Evolutionary conservation across 2,888 invertebrate genomes (phyloP), one percentile per base, ranked within the genome.

Genomic region (Teleiodes luculella): DNA sequence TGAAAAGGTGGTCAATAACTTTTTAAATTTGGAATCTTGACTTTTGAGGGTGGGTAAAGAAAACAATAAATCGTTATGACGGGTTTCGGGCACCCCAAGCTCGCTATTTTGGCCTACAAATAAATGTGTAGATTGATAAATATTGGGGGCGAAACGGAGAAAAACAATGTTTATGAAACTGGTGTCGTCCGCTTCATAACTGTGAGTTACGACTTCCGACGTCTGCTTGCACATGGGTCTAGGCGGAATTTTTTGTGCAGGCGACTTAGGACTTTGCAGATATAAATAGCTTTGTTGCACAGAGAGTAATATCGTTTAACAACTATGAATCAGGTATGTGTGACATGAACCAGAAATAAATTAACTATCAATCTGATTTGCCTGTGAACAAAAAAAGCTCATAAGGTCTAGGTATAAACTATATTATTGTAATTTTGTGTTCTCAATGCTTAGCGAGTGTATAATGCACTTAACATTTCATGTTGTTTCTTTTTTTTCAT

Each of bases 111-210:
- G 74, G 75, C 84, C 87, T 88, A 88, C 86, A 89, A 86, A 87
- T 87, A 88, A 88, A 88, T 87, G 86, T 85, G 86, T 87, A 89
- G 88, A 89, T 88, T 86, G 84, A 88, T 87, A 89, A 89, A 89
- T 88, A 89, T 87, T 86, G 82, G 88, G 88, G 88, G 86, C 86
- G 86, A 87, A 87, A 87, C 75, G 81, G 85, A 87, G 87, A 88
- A 88, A 88, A 89, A 89, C 89, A 88, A 86, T 88, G 89, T 89
- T 89, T 89, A 88, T 89, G 87, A 86, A 89, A 87, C 86, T 86
- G 78, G 88, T 88, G 89, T 88, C 88, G 86, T 80, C 83, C 83
- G 87, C 86, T 78, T 89, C 89, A 89, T 89, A 89, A 88, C 87
- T 82, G 83, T 88, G 87, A 89, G 83, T 88, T 86, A 89, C 86